These are phyloP conservation scores for Lepidocolaptes lacrymiger DNA, from an alignment of 2,797 vertebrate genomes.

Conservation along the genomic window DNA sequence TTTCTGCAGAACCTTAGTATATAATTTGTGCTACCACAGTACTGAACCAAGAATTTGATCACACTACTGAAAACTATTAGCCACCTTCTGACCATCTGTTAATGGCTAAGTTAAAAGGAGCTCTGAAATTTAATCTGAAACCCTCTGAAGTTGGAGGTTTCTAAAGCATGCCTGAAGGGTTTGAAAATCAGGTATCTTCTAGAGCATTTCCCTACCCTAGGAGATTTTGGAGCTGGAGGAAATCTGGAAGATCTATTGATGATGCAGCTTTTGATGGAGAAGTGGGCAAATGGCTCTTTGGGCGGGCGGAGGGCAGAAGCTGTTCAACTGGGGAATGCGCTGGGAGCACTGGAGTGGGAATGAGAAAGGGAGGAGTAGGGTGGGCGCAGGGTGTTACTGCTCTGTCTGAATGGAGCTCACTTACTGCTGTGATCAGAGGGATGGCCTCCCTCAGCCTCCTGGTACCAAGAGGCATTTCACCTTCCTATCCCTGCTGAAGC, in stretches of 20 bases:
- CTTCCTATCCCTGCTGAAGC: slow-evolving; percentile 56
- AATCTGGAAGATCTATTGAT: slow-evolving; percentile 23
- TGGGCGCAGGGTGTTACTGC: slow-evolving; percentile 33
- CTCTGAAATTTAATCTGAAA: slow-evolving; percentile 59
- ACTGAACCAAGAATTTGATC: slow-evolving; percentile 20
- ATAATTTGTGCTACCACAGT: not conserved
- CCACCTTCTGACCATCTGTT: slow-evolving; percentile 63
- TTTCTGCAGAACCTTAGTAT: not conserved
- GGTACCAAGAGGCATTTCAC: slow-evolving; percentile 31
- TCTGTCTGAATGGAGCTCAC: slow-evolving; percentile 40
- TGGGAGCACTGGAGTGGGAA: slow-evolving; percentile 46
- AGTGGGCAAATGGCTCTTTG: slow-evolving; percentile 74
- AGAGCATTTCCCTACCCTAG: not conserved
- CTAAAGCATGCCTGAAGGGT: slow-evolving; percentile 48
- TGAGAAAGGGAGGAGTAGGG: slow-evolving; percentile 50
- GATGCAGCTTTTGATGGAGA: slow-evolving; percentile 62
- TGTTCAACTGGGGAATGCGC: slow-evolving; percentile 26
- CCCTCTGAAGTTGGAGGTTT: slow-evolving; percentile 29
- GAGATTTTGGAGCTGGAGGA: not conserved
- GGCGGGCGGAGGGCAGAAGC: slow-evolving; percentile 46
- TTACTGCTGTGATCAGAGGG: slow-evolving; percentile 35
- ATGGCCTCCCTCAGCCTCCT: slow-evolving; percentile 38
- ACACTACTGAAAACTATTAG: slow-evolving; percentile 64
- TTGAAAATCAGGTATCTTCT: slow-evolving; percentile 11
- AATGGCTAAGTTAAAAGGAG: slow-evolving; percentile 54